phyloP scores from a whole-genome alignment of 2,888 invertebrate genomes.

The Apantesis nais region DNA sequence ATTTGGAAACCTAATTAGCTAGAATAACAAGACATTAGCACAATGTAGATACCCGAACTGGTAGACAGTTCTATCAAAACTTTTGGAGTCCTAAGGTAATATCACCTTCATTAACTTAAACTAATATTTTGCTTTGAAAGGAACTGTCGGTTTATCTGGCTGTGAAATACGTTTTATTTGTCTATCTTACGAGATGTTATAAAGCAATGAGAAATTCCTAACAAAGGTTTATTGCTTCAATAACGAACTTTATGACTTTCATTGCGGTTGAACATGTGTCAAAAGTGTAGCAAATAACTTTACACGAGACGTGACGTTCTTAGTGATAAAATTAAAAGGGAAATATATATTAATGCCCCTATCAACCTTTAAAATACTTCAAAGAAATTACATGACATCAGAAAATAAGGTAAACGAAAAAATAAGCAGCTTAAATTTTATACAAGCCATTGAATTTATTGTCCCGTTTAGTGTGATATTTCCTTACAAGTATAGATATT shows the following conservation, averaged over 20 bases:
- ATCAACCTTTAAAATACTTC: constrained; percentile 27
- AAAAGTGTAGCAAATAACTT: constrained; percentile 58
- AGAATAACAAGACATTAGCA: constrained; percentile 35
- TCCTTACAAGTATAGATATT: constrained; percentile 29
- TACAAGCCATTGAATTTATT: constrained; percentile 30
- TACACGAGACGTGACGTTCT: constrained; percentile 30
- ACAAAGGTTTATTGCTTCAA: constrained; percentile 78
- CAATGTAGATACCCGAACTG: constrained; percentile 27
- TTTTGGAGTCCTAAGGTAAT: constrained; percentile 49
- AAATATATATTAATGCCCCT: constrained; percentile 26
- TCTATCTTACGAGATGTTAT: constrained; percentile 62
- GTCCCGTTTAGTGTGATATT: constrained; percentile 28
- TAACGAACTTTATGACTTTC: constrained; percentile 75
- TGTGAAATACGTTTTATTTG: constrained; percentile 61
- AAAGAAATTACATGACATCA: constrained; percentile 27
- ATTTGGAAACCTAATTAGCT: constrained; percentile 30
- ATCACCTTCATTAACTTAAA: constrained; percentile 54
- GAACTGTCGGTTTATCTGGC: constrained; percentile 47
- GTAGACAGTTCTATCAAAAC: constrained; percentile 42
- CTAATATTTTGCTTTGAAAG: constrained; percentile 59
- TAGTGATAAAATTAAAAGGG: constrained; percentile 54
- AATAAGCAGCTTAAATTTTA: constrained; percentile 53
- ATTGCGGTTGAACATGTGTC: constrained; percentile 71
- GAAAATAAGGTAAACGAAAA: constrained; percentile 35
- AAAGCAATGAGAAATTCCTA: constrained; percentile 73